These are phyloP conservation scores for Simalia tracyae DNA, from an alignment of 2,797 vertebrate species.

Conservation along the genomic window DNA sequence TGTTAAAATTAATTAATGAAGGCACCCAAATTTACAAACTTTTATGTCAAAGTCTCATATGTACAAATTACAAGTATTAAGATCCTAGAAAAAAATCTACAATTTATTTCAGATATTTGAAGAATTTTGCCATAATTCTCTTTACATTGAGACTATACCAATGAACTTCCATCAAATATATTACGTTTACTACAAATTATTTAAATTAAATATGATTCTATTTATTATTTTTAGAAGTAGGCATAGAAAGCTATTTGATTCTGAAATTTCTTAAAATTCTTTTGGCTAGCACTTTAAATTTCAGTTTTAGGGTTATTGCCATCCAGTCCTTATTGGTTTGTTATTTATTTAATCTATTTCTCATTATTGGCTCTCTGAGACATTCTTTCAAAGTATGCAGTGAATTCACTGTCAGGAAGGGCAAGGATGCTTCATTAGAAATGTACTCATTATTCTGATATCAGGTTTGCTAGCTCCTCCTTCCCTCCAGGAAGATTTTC, in stretches of 20 bases:
- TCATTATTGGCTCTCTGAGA: too few species aligned
- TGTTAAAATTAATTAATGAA: slow-evolving; percentile 71
- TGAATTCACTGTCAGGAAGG: background rate
- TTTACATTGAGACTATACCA: slow-evolving; percentile 27
- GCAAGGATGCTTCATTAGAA: background rate
- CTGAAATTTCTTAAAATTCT: slow-evolving; percentile 40
- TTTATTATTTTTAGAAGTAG: slow-evolving; percentile 56
- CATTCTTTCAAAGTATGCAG: background rate
- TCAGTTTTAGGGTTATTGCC: background rate
- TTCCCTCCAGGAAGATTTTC: too few species aligned
- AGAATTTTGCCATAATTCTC: slow-evolving; percentile 47
- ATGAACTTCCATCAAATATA: slow-evolving; percentile 54
- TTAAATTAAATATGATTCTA: slow-evolving; percentile 12
- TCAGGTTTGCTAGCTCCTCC: background rate
- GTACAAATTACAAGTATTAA: too few species aligned
- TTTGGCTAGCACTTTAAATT: background rate
- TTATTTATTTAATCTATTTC: too few species aligned
- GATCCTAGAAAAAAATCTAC: slow-evolving; percentile 26
- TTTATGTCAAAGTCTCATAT: slow-evolving; percentile 39
- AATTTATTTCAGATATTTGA: slow-evolving; percentile 42
- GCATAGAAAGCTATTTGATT: slow-evolving; percentile 38
- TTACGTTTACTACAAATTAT: background rate
- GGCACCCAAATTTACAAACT: slow-evolving; percentile 63
- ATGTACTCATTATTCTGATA: too few species aligned
- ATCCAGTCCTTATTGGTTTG: too few species aligned